Base-by-base conservation (phyloP, 2,113 vertebrate species). In the Callaeas wilsoni region DNA sequence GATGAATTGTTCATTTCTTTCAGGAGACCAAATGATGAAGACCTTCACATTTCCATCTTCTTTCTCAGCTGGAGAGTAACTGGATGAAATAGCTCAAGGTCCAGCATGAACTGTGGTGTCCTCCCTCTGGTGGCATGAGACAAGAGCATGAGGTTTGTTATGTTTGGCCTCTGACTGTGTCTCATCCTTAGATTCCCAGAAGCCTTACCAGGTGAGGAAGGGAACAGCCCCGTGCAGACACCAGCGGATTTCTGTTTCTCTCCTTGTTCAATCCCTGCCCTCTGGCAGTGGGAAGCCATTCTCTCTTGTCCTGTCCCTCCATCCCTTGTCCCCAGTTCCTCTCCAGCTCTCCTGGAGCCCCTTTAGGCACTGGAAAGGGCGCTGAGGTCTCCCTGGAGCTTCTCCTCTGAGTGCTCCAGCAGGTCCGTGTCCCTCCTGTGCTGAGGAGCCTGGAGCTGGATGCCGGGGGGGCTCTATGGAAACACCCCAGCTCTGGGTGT, bases 401-500 rank as follows among this genome's bases (percentile, higher is more conserved):
- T 30, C 19, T 42, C 15, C 30, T 30, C n/a, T 60, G 78, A n/a
- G n/a, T n/a, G n/a, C 9, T 41, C 9, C n/a, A 9, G 1, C 55
- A 42, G 47, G 2, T 27, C 17, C 12, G 1, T 15, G 39, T 60
- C 62, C 39, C 25, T 39, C 5, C 25, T 26, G 46, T 75, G 60
- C 62, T n/a, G 53, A 21, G 60, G 46, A 39, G 49, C 49, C 30
- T 1, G 0, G 25, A 14, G 53, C 33, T 16, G 39, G 53, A 4
- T 42, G 46, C 41, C 47, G 27, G 30, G n/a, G 13, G 11, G 8
- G 39, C 39, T 73, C 35, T 22, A 44, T 22, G 65, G 35, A 8
- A 5, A 17, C 6, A 2, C 5, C n/a, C 10, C 21, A 7, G 0
- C 19, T 4, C 5, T 7, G 63, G 44, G 22, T 41, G 52, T 2